These are phyloP conservation scores for Pangasius sanitwongsei DNA, from an alignment of 2,797 vertebrate genomes.

Conservation along the genomic window DNA sequence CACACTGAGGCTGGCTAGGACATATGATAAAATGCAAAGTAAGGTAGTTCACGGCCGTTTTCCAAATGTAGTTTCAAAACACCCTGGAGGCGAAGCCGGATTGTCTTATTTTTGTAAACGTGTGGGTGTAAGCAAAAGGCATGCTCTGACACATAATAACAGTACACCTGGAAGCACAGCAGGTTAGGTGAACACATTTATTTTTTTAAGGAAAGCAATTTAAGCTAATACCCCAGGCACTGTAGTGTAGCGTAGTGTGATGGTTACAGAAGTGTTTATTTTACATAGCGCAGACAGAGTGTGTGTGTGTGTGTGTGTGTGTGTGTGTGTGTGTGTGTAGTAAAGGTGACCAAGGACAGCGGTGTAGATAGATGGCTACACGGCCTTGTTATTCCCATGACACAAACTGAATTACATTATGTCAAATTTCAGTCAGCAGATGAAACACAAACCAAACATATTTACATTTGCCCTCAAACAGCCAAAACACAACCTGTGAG, in stretches of 20 bases:
- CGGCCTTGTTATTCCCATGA: constrained; percentile 27
- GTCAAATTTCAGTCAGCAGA: constrained; percentile 29
- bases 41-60: constrained; percentile 25
- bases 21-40: constrained; percentile 41
- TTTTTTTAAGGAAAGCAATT: constrained; percentile 71
- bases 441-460: neutral
- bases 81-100: constrained; percentile 25
- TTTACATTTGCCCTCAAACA: constrained; percentile 14
- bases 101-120: constrained; percentile 44
- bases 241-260: constrained; percentile 52
- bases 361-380: constrained; percentile 47
- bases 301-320: constrained; percentile 42
- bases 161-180: constrained; percentile 60
- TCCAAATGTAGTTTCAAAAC: constrained; percentile 36
- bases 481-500: constrained; percentile 4
- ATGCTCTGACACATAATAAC: constrained; percentile 62
- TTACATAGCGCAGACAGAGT: constrained; percentile 63
- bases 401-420: constrained; percentile 46
- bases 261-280: constrained; percentile 60
- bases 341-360: constrained; percentile 59
- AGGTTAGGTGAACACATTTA: constrained; percentile 56
- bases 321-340: constrained; percentile 32
- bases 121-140: constrained; percentile 50
- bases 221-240: constrained; percentile 70
- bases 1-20: neutral